phyloP scores from a whole-genome alignment of 1,140 invertebrate genomes.

The Microplitis mediator region DNA sequence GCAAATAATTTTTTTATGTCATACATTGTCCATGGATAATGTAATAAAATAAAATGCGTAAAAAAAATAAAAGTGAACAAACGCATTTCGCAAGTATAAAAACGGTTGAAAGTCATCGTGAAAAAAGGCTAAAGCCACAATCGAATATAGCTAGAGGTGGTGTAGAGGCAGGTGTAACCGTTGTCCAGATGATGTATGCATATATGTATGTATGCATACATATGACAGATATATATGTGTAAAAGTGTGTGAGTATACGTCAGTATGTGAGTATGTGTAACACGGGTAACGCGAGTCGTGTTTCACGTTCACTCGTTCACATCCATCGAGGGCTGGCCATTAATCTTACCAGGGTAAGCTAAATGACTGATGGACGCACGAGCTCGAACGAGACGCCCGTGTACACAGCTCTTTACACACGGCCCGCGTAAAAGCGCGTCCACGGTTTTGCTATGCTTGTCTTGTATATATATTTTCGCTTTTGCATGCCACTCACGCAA shows the following conservation, averaged over 20 bases:
- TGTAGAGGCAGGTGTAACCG: constrained; percentile 14
- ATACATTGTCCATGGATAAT: no score
- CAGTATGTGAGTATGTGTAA: background rate
- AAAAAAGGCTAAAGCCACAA: background rate
- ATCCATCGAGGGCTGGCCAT: constrained; percentile 9
- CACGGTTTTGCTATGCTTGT: constrained; percentile 12
- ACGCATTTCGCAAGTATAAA: background rate
- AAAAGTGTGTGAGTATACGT: background rate
- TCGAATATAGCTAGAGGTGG: background rate
- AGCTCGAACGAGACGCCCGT: background rate
- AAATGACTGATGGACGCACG: constrained; percentile 23
- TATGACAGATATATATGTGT: background rate
- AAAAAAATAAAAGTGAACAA: background rate
- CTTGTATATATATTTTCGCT: background rate
- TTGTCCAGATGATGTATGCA: background rate
- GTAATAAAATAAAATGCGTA: background rate
- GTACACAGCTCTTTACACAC: background rate
- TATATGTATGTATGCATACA: background rate
- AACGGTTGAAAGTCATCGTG: constrained; percentile 2
- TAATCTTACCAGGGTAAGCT: constrained; percentile 18
- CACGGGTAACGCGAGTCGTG: constrained; percentile 11
- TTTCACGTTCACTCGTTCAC: constrained; percentile 23
- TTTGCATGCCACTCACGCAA: constrained; percentile 17
- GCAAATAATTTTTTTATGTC: no score
- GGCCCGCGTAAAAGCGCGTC: constrained; percentile 11